Base-by-base conservation (phyloP, 2,797 vertebrate species). In the Amniataba percoides region DNA sequence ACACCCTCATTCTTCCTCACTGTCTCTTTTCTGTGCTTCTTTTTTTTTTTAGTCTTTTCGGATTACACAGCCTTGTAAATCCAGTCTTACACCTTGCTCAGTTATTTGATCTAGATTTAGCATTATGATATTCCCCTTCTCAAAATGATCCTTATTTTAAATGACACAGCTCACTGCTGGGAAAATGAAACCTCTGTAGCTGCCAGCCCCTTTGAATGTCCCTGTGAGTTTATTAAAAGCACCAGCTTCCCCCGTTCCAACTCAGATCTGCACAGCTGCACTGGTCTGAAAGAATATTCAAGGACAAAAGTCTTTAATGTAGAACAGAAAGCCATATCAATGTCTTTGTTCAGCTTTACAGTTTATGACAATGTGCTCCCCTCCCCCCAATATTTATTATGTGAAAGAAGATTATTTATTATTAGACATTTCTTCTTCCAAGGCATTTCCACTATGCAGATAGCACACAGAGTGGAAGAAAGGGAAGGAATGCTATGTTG, bases 201-300 rank as follows among this genome's bases (percentile, higher is more conserved):
- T 94, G 94, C 93, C 92, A 93, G 90, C 87, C 88, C 89, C 87
- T 93, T 92, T 90, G 86, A 93, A 93, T 92, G 92, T 93, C 90
- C 89, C 89, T 68, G 83, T 70, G 90, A 93, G 90, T 93, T 94
- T 94, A 94, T 94, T 94, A 94, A 94, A 93, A 94, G 93, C 88
- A 92, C 89, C 92, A 88, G 92, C 91, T 91, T 89, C 87, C 89
- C 70, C 72, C 74, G 71, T 90, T 92, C 86, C 88, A 86, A 82
- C 85, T 89, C 84, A 19, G 87, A 83, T 87, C 88, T 83, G 89
- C 87, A 87, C 92, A 92, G 91, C 92, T 91, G 90, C 89, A 89
- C 18, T 42, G 83, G 87, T 83, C 83, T 79, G 83, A 87, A 89
- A 88, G 88, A 92, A 90, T 88, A 93, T 90, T 92, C 92, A 92